phyloP scores from a whole-genome alignment of 2,113 vertebrate species.

The Chlamydotis undulata region DNA sequence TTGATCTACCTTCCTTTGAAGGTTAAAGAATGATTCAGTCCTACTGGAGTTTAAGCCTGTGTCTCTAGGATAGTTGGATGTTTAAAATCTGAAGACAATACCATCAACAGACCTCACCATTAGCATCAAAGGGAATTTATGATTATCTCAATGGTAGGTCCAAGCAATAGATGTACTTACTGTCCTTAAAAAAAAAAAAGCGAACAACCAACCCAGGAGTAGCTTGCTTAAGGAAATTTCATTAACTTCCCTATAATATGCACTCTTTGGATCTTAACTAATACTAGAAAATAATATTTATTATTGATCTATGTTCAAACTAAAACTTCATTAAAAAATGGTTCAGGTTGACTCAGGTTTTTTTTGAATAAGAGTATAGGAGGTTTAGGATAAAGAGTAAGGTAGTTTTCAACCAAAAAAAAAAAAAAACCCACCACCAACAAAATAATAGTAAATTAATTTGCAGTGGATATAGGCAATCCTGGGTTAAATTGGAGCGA shows the following conservation, averaged over 20 bases:
- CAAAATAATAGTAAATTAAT: not conserved
- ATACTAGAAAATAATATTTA: not conserved
- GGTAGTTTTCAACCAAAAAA: not conserved
- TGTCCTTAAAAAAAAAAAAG: not conserved
- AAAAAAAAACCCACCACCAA: not conserved
- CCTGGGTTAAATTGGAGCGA: not conserved
- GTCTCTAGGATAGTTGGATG: not conserved
- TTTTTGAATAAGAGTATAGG: not conserved
- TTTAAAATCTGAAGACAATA: not conserved
- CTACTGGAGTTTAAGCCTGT: not conserved
- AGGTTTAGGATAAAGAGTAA: not conserved
- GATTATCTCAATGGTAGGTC: not conserved
- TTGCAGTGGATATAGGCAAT: not conserved
- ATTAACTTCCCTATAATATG: not conserved
- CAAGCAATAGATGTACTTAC: not conserved
- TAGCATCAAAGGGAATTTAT: not conserved
- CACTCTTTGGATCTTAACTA: not conserved
- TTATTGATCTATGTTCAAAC: not conserved
- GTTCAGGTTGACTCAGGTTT: not conserved
- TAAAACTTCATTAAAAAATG: not conserved
- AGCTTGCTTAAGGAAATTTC: not conserved
- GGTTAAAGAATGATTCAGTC: slow-evolving; percentile 6
- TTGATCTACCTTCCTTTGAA: slow-evolving; percentile 32
- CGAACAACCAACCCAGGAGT: not conserved
- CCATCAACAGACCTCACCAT: not conserved